A percentile compares a stretch with the other conserved stretches of the same genome.
These are phyloP conservation scores for Actinernus sp. DNA, from an alignment of 92 coral and sea anemone species.

Conservation along the genomic window DNA sequence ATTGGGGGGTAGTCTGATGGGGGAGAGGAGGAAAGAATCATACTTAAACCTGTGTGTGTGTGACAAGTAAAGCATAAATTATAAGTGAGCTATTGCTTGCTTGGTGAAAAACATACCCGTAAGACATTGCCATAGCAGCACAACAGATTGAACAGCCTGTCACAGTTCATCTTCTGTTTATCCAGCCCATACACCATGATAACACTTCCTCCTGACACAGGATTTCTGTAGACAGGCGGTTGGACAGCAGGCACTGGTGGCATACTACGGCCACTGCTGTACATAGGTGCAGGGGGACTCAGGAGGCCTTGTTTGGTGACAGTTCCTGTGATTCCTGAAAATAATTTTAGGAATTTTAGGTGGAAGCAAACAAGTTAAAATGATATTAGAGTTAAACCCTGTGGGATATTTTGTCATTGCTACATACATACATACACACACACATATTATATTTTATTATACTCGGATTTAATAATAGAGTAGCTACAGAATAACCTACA, in stretches of 20 bases:
- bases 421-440: too few relatives aligned
- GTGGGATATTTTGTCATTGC: too few relatives aligned
- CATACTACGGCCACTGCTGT: conserved; percentile 42
- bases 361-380: not conserved
- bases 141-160: conserved; percentile 79
- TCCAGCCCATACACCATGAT: conserved; percentile 95
- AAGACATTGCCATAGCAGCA: conserved; percentile 98
- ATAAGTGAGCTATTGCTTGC: too few relatives aligned
- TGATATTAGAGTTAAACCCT: too few relatives aligned
- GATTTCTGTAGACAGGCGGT: conserved; percentile 37
- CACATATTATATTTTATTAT: too few relatives aligned
- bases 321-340: conserved; percentile 15
- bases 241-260: conserved; percentile 53
- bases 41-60: too few relatives aligned
- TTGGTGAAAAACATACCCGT: too few relatives aligned
- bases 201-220: conserved; percentile 84
- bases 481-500: too few relatives aligned
- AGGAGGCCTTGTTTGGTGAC: conserved; percentile 86
- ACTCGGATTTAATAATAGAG: too few relatives aligned
- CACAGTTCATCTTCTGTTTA: conserved; percentile 90
- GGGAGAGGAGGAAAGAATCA: too few relatives aligned
- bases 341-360: conserved; percentile 3
- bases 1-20: too few relatives aligned
- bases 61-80: too few relatives aligned
- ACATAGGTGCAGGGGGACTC: conserved; percentile 71